phyloP scores from a whole-genome alignment of 2,888 invertebrate species.

The Agrotis clavis region DNA sequence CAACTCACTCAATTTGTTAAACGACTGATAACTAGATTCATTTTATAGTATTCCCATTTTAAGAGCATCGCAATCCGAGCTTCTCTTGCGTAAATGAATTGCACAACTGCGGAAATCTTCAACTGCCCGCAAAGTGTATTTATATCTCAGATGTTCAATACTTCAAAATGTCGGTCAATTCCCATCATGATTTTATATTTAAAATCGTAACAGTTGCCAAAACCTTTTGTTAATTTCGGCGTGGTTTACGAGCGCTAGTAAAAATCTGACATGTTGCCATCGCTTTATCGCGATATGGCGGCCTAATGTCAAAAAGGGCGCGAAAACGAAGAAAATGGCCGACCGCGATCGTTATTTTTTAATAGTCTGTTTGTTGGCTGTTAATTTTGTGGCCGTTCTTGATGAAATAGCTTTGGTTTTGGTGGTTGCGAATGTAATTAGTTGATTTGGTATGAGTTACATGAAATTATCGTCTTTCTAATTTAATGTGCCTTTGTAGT shows the following conservation, averaged over 20 bases:
- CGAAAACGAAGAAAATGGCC: constrained; percentile 74
- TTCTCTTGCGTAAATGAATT: constrained; percentile 32
- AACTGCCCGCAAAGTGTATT: constrained; percentile 50
- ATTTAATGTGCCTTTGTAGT: too few relatives aligned
- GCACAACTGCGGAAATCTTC: constrained; percentile 43
- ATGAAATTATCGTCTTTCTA: too few relatives aligned
- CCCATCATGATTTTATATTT: constrained; percentile 85
- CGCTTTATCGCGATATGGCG: constrained; percentile 80
- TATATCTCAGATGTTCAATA: constrained; percentile 60
- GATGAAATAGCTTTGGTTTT: constrained; percentile 49
- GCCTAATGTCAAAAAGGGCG: constrained; percentile 78
- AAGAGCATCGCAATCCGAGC: constrained; percentile 18
- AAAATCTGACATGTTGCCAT: constrained; percentile 82
- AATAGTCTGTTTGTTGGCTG: constrained; percentile 73
- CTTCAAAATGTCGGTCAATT: constrained; percentile 68
- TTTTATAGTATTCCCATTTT: constrained; percentile 42
- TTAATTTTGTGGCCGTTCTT: constrained; percentile 68
- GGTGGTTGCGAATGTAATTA: constrained; percentile 27
- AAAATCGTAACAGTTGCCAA: constrained; percentile 85
- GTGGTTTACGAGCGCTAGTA: constrained; percentile 83
- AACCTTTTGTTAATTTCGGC: constrained; percentile 88
- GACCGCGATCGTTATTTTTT: constrained; percentile 74
- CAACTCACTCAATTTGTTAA: constrained; percentile 51
- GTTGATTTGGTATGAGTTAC: constrained; percentile 15
- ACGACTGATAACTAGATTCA: constrained; percentile 43